Evolutionary conservation across 2,113 vertebrate genomes (phyloP).

Genomic region (Dipodomys ordii): DNA sequence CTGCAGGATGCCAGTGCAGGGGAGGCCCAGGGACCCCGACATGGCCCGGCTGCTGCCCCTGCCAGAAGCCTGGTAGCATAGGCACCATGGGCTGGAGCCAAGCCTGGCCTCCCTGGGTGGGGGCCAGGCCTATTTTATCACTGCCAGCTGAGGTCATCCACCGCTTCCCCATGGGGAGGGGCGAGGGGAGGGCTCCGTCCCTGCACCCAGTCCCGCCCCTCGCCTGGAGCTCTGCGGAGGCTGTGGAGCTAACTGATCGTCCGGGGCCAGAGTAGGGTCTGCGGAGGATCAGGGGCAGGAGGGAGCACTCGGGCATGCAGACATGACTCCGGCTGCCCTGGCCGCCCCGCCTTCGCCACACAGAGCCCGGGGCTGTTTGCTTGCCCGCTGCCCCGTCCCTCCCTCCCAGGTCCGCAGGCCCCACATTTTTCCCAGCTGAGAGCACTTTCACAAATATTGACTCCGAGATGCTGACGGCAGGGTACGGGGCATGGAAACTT

Average conservation of each 20-base stretch:
- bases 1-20: neutral
- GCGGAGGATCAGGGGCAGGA: neutral
- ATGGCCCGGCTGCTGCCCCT: neutral
- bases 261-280: too few relatives aligned
- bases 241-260: too few relatives aligned
- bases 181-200: neutral
- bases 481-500: neutral
- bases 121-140: neutral
- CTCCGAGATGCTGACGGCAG: neutral
- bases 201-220: neutral
- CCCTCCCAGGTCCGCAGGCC: neutral
- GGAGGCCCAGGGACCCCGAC: neutral
- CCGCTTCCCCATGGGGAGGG: neutral
- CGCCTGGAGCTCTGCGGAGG: neutral
- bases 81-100: neutral
- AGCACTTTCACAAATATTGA: slow-evolving; percentile 66
- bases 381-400: neutral
- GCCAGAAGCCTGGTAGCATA: neutral
- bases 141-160: slow-evolving; percentile 53
- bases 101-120: neutral
- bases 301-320: neutral
- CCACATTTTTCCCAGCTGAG: slow-evolving; percentile 74
- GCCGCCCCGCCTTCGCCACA: slow-evolving; percentile 56
- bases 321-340: neutral
- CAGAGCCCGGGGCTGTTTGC: slow-evolving; percentile 4